These are phyloP conservation scores for Drosophila chauvacae DNA, from an alignment of 1,140 invertebrate genomes.

Conservation along the genomic window DNA sequence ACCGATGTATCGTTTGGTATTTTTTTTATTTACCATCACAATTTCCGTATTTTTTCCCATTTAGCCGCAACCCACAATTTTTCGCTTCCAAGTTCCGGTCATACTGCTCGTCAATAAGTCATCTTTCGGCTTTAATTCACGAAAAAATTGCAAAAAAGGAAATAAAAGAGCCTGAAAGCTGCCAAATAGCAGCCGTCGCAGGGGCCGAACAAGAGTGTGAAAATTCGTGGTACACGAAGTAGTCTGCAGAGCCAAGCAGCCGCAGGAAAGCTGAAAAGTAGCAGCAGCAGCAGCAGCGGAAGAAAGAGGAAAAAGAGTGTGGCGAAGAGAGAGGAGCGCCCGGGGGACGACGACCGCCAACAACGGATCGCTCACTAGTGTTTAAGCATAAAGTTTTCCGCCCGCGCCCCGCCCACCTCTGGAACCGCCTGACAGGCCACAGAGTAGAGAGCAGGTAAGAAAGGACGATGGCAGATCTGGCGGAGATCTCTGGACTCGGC, in stretches of 20 bases:
- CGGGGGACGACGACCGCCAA: constrained; percentile 32
- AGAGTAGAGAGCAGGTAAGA: constrained; percentile 59
- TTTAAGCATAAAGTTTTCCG: constrained; percentile 65
- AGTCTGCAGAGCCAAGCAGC: constrained; percentile 5
- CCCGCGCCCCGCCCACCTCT: constrained; percentile 27
- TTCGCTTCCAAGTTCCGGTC: constrained; percentile 21
- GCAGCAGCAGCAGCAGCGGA: constrained; percentile 27
- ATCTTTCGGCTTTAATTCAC: constrained; percentile 80
- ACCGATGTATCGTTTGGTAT: constrained; percentile 5
- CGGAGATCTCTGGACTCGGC: constrained; percentile 16
- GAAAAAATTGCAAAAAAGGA: constrained; percentile 60
- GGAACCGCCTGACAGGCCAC: constrained; percentile 31
- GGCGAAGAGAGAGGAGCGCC: constrained; percentile 13
- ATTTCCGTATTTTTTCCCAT: constrained; percentile 3
- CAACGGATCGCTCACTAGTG: constrained; percentile 59
- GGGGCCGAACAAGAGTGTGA: constrained; percentile 8
- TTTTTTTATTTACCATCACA: neutral
- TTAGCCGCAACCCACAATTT: neutral
- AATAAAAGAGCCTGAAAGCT: constrained; percentile 17
- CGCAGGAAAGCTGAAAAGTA: constrained; percentile 19
- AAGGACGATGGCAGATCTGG: constrained; percentile 2
- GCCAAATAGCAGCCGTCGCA: constrained; percentile 35
- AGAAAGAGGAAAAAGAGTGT: constrained; percentile 44
- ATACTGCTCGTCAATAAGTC: constrained; percentile 70
- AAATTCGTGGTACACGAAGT: neutral